Percentiles rank a stretch among this genome's conserved stretches.
phyloP scores from a whole-genome alignment of 2,888 invertebrate genomes.

The Limulus polyphemus region DNA sequence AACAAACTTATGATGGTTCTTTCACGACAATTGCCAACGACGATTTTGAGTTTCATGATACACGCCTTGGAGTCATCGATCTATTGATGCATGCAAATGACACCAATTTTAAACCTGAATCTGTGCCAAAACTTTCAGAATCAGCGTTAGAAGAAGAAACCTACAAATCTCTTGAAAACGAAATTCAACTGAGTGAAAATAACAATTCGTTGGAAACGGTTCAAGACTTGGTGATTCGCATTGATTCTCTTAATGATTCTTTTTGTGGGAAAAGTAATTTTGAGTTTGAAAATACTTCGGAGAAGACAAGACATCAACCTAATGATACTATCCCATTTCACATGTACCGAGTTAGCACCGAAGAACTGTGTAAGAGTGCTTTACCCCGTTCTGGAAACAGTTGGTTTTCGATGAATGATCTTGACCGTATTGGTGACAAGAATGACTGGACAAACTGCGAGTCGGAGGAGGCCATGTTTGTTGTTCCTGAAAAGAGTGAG shows the following conservation, averaged over 20 bases:
- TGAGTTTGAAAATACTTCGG: neutral
- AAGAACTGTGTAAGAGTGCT: neutral
- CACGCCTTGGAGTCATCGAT: constrained; percentile 15
- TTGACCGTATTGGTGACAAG: constrained; percentile 10
- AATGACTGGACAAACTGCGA: too few species aligned
- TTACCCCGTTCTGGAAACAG: constrained; percentile 4
- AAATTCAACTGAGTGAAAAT: neutral
- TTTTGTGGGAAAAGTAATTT: neutral
- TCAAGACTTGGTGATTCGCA: neutral
- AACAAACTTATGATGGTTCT: constrained; percentile 37
- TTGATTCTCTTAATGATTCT: neutral
- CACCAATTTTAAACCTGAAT: neutral
- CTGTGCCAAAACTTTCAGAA: too few species aligned
- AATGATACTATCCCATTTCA: neutral
- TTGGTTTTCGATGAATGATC: constrained; percentile 18
- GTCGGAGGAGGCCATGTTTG: constrained; percentile 6
- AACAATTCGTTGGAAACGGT: neutral
- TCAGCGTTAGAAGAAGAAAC: neutral
- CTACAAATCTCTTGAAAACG: neutral
- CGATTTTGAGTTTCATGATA: constrained; percentile 48
- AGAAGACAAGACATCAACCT: too few species aligned
- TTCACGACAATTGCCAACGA: constrained; percentile 50
- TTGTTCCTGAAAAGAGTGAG: constrained; percentile 16
- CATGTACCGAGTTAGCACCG: neutral
- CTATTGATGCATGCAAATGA: constrained; percentile 7